A percentile compares a stretch with the other conserved stretches of the same genome.
These are phyloP conservation scores for Dromococcyx pavoninus DNA, from an alignment of 2,797 vertebrate genomes.

Conservation along the genomic window DNA sequence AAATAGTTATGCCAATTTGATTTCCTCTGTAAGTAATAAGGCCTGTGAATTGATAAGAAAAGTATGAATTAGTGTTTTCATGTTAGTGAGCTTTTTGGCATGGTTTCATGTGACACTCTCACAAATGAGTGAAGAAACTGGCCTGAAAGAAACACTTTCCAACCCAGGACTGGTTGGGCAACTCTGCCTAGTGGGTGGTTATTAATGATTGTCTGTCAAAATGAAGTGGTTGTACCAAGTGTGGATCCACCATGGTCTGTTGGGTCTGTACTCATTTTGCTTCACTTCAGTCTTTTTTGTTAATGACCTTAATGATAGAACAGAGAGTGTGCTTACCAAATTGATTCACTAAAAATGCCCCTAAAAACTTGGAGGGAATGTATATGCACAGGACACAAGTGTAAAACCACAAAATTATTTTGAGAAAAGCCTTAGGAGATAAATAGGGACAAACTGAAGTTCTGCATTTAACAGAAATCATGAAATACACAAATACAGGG, in stretches of 20 bases:
- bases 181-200: slow-evolving; percentile 24
- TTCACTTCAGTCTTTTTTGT: slow-evolving; percentile 14
- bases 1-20: not conserved
- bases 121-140: not conserved
- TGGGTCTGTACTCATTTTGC: slow-evolving; percentile 37
- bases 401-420: not conserved
- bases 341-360: not conserved
- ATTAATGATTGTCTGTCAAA: slow-evolving; percentile 52
- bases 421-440: not conserved
- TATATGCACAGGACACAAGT: not conserved
- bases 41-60: not conserved
- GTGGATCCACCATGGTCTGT: slow-evolving; percentile 15
- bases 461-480: not conserved
- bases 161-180: not conserved
- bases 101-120: not conserved
- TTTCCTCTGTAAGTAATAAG: not conserved
- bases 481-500: not conserved
- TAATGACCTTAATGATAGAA: slow-evolving; percentile 54
- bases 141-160: slow-evolving; percentile 2
- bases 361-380: not conserved
- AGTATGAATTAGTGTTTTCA: not conserved
- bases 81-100: not conserved
- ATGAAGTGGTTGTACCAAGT: slow-evolving; percentile 44
- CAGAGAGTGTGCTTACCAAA: not conserved
- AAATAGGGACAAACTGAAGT: not conserved